Evolutionary conservation across 2,797 vertebrate species (phyloP).

Genomic region (Pseudochromis fuscus): DNA sequence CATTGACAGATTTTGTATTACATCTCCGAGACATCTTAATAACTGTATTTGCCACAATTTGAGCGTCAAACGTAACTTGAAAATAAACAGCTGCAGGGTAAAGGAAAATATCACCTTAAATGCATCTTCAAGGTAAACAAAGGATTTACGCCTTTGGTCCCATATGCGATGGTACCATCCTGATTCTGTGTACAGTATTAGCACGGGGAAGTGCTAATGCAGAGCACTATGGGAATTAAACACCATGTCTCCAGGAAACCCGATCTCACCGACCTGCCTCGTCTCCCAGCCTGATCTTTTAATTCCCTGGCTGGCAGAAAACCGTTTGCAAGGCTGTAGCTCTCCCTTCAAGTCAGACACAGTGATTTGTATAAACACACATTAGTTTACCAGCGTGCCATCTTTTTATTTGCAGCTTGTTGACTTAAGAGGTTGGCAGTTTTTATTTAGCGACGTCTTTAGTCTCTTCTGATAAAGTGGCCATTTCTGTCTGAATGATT

Average conservation of each 20-base stretch:
- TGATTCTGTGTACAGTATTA: constrained; percentile 41
- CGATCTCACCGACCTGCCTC: constrained; percentile 48
- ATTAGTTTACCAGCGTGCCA: constrained; percentile 12
- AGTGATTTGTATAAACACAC: constrained; percentile 12
- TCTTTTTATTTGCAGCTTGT: constrained; percentile 20
- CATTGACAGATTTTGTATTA: neutral
- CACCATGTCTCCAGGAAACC: constrained; percentile 50
- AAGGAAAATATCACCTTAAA: neutral
- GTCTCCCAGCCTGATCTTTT: constrained; percentile 56
- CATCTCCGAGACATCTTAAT: neutral
- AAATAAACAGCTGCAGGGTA: neutral
- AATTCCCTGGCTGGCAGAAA: constrained; percentile 56
- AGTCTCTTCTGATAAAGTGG: neutral
- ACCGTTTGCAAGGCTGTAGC: constrained; percentile 12
- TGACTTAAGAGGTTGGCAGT: neutral
- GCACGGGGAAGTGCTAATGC: constrained; percentile 38
- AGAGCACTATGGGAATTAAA: constrained; percentile 54
- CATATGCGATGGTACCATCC: neutral
- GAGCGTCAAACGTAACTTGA: neutral
- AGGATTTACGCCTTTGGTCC: neutral
- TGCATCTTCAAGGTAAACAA: constrained; percentile 2
- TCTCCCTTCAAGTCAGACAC: constrained; percentile 20
- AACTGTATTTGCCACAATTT: neutral
- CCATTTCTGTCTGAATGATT: constrained; percentile 22
- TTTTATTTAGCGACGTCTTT: constrained; percentile 12